Percentiles rank a stretch among this genome's conserved stretches.
These are phyloP conservation scores for Gibbula magus DNA, from an alignment of 2,888 invertebrate species.

Conservation along the genomic window DNA sequence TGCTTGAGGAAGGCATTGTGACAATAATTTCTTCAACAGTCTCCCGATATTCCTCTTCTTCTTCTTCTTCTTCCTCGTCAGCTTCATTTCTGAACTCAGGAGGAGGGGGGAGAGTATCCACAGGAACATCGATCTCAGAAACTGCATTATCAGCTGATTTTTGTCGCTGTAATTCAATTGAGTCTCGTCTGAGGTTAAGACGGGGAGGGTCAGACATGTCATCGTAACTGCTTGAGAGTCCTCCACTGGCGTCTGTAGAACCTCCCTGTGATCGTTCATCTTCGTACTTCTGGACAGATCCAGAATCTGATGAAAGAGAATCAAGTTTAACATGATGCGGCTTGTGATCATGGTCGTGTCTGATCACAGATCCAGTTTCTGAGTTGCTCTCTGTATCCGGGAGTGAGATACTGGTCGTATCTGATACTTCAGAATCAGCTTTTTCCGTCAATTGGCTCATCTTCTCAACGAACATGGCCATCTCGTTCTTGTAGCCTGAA, in stretches of 20 bases:
- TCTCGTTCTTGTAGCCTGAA: constrained; percentile 47
- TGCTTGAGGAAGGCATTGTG: constrained; percentile 37
- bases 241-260: not conserved
- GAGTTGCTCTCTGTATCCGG: constrained; percentile 44
- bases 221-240: not conserved
- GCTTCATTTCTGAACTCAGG: constrained; percentile 40
- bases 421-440: constrained; percentile 27
- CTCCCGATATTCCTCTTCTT: constrained; percentile 47
- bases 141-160: not conserved
- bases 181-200: not conserved
- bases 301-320: constrained; percentile 39
- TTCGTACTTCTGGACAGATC: constrained; percentile 18
- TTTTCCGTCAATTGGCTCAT: constrained; percentile 49
- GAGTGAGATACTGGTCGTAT: constrained; percentile 32
- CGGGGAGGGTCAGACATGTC: not conserved
- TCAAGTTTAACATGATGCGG: constrained; percentile 26
- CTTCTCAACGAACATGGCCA: constrained; percentile 52
- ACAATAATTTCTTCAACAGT: constrained; percentile 41
- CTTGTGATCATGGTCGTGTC: constrained; percentile 4
- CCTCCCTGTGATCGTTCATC: not conserved
- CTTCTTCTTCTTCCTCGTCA: constrained; percentile 37
- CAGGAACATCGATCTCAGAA: constrained; percentile 33
- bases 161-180: not conserved
- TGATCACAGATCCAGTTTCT: constrained; percentile 48
- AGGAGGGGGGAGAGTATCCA: constrained; percentile 40